phyloP scores from a whole-genome alignment of 2,888 invertebrate genomes.

The Aquatica leii region DNA sequence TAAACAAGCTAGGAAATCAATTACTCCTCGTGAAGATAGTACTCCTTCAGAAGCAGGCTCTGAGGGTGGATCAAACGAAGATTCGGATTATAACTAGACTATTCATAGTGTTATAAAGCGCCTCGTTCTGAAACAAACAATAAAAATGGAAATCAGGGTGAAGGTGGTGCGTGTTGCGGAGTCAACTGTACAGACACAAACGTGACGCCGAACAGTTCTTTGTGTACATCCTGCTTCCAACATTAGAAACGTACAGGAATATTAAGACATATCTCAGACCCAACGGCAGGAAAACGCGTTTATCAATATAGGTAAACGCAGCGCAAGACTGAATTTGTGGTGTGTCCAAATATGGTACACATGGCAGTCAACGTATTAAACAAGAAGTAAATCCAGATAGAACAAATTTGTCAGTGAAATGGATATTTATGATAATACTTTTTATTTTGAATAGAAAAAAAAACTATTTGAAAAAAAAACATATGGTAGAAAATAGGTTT shows the following conservation, averaged over 20 bases:
- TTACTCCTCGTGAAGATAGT: constrained; percentile 74
- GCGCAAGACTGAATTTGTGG: no score
- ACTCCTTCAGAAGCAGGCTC: constrained; percentile 81
- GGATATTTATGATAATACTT: no score
- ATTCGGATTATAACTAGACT: constrained; percentile 88
- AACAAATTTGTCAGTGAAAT: no score
- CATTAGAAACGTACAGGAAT: constrained; percentile 88
- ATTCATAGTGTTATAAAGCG: constrained; percentile 78
- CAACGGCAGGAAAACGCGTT: constrained; percentile 65
- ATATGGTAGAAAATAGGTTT: no score
- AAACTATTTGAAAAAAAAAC: no score
- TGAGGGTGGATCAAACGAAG: constrained; percentile 84
- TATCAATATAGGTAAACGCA: no score
- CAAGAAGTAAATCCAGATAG: no score
- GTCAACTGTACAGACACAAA: constrained; percentile 78
- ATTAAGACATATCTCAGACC: constrained; percentile 82
- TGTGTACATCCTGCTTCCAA: constrained; percentile 86
- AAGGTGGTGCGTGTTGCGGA: constrained; percentile 69
- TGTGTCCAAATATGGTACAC: no score
- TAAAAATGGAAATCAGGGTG: constrained; percentile 64
- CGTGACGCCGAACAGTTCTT: constrained; percentile 77
- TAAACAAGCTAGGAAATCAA: constrained; percentile 75
- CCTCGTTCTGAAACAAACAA: constrained; percentile 64
- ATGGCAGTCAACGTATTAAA: no score
- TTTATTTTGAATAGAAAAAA: no score